Percentiles rank a stretch among this genome's conserved stretches.
Conservation (phyloP, 2,113 vertebrate genomes). For the Grus americana region DNA sequence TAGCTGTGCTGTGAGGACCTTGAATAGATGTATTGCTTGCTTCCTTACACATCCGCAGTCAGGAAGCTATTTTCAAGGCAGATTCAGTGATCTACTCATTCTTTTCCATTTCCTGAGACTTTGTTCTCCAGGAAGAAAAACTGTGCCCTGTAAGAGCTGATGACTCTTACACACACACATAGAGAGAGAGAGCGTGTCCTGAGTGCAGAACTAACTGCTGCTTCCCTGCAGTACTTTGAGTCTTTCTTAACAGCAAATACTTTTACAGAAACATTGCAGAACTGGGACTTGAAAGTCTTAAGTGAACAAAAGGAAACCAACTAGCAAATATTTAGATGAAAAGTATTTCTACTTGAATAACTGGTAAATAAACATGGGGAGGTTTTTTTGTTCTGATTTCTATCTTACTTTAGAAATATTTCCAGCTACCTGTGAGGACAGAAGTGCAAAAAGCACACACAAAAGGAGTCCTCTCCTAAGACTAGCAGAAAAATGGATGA, state of each 20-base stretch:
- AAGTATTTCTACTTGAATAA: not conserved
- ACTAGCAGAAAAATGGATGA: not conserved
- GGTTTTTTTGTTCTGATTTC: not conserved
- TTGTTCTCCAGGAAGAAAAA: not conserved
- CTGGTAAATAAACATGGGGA: not conserved
- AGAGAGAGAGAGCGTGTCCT: fast-evolving
- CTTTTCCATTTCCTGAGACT: slow-evolving; percentile 3
- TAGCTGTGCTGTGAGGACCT: not conserved
- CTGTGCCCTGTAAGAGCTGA: not conserved
- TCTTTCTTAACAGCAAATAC: not conserved
- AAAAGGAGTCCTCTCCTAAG: not conserved
- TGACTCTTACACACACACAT: not conserved
- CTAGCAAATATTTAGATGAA: not conserved
- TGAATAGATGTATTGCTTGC: not conserved
- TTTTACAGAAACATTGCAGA: not conserved
- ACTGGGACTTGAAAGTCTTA: not conserved
- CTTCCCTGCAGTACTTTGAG: not conserved
- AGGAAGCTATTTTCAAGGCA: not conserved
- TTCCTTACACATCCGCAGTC: not conserved
- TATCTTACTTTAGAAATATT: not conserved
- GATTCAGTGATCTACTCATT: not conserved
- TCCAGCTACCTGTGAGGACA: not conserved
- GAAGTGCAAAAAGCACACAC: not conserved
- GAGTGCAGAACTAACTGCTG: not conserved
- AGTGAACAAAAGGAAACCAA: not conserved